Percentiles rank a stretch among this genome's conserved stretches.
These are phyloP conservation scores for Drosophila affinis DNA, from an alignment of 2,888 invertebrate genomes.

Conservation along the genomic window DNA sequence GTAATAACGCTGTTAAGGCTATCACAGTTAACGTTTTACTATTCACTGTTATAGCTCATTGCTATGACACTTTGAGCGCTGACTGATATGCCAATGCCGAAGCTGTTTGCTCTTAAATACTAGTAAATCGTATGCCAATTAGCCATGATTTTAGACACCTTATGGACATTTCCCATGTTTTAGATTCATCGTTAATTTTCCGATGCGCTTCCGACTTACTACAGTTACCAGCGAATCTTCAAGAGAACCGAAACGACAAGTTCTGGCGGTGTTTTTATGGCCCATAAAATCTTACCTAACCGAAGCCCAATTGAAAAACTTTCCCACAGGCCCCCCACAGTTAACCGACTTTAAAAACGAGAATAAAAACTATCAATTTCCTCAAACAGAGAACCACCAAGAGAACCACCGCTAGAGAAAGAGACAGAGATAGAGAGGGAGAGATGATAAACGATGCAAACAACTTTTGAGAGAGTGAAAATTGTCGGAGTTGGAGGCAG, in stretches of 20 bases:
- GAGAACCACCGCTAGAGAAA: neutral
- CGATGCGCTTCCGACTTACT: neutral
- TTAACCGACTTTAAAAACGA: conserved; percentile 31
- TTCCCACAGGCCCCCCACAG: conserved; percentile 49
- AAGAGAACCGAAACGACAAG: neutral
- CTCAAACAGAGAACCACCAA: conserved; percentile 2
- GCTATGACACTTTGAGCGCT: too few relatives aligned
- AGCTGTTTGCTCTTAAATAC: neutral
- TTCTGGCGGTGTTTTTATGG: conserved; percentile 35
- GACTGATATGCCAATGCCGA: neutral
- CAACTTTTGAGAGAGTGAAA: conserved; percentile 33
- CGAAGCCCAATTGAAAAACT: conserved; percentile 35
- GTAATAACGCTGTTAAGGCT: too few relatives aligned
- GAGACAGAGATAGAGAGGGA: neutral
- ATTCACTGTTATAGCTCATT: too few relatives aligned
- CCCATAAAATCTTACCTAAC: conserved; percentile 36
- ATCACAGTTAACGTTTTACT: too few relatives aligned
- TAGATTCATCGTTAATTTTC: neutral
- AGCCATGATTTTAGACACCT: neutral
- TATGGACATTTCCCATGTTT: neutral
- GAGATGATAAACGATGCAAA: conserved; percentile 35
- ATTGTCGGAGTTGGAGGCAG: conserved; percentile 9
- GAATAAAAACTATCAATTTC: conserved; percentile 28
- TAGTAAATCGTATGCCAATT: neutral
- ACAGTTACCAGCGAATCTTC: neutral